These are phyloP conservation scores for Turdus rufiventris DNA, from an alignment of 2,113 vertebrate species.

Conservation along the genomic window DNA sequence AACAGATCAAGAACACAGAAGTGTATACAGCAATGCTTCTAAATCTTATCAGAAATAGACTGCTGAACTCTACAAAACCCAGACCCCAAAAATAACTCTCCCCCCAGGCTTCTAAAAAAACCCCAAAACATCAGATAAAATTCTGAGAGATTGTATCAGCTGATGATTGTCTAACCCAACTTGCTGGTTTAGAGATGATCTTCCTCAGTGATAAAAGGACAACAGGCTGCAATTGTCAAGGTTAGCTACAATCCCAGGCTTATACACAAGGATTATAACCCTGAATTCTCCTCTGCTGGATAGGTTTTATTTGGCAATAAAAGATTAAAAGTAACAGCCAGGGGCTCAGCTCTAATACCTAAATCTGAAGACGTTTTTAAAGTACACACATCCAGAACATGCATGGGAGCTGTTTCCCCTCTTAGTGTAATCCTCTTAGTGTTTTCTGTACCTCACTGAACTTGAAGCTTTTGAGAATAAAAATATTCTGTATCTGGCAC, in stretches of 20 bases:
- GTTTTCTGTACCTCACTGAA: constrained; percentile 45
- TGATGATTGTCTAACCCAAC: neutral
- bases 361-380: constrained; percentile 50
- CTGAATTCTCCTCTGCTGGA: constrained; percentile 71
- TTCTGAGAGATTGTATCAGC: neutral
- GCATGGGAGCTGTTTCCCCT: constrained; percentile 17
- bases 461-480: constrained; percentile 33
- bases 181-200: neutral
- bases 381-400: neutral
- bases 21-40: neutral
- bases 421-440: constrained; percentile 75
- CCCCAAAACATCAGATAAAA: neutral
- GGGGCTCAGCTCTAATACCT: constrained; percentile 64
- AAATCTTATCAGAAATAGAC: neutral
- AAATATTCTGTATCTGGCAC: neutral
- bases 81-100: neutral
- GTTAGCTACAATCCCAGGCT: constrained; percentile 60
- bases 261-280: constrained; percentile 62
- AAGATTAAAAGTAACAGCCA: constrained; percentile 69
- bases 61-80: neutral
- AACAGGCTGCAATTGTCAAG: constrained; percentile 71
- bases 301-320: constrained; percentile 68
- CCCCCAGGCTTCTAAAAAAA: neutral
- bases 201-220: constrained; percentile 66
- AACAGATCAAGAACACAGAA: neutral